Percentiles rank a stretch among this genome's conserved stretches.
phyloP scores from a whole-genome alignment of 2,797 vertebrate species.

The Lycodopsis pacificus region DNA sequence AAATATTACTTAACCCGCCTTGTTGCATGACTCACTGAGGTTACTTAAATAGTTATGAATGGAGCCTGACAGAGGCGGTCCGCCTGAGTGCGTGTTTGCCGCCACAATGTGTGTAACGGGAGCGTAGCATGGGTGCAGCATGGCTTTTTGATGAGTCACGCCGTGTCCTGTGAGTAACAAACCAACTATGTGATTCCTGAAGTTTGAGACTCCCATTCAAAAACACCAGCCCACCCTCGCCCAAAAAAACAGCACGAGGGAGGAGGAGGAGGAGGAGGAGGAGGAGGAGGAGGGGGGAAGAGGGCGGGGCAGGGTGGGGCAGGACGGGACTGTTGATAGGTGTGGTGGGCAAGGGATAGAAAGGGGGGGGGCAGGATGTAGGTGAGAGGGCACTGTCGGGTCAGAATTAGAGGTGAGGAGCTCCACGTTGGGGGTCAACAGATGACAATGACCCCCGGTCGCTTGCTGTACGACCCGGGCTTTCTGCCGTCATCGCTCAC shows the following conservation, averaged over 20 bases:
- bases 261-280: conserved; percentile 11
- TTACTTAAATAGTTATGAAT: conserved; percentile 73
- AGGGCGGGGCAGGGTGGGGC: conserved; percentile 32
- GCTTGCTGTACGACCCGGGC: too few species aligned
- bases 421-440: neutral
- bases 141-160: conserved; percentile 82
- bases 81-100: neutral
- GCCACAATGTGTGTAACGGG: conserved; percentile 47
- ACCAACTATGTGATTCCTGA: conserved; percentile 79
- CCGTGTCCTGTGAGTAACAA: conserved; percentile 80
- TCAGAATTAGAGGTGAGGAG: conserved; percentile 19
- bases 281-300: neutral
- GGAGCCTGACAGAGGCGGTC: conserved; percentile 53
- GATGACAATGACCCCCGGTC: neutral
- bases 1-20: conserved; percentile 48
- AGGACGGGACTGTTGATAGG: conserved; percentile 44
- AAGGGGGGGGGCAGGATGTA: conserved; percentile 62
- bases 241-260: conserved; percentile 17
- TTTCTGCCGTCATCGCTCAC: neutral
- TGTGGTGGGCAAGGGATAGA: conserved; percentile 60
- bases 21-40: conserved; percentile 69
- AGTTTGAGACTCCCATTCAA: conserved; percentile 67
- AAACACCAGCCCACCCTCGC: conserved; percentile 53
- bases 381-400: conserved; percentile 50
- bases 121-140: conserved; percentile 72